A percentile compares a stretch with the other conserved stretches of the same genome.
These are phyloP conservation scores for Thysanoteuthis rhombus DNA, from an alignment of 2,888 invertebrate species.

Conservation along the genomic window DNA sequence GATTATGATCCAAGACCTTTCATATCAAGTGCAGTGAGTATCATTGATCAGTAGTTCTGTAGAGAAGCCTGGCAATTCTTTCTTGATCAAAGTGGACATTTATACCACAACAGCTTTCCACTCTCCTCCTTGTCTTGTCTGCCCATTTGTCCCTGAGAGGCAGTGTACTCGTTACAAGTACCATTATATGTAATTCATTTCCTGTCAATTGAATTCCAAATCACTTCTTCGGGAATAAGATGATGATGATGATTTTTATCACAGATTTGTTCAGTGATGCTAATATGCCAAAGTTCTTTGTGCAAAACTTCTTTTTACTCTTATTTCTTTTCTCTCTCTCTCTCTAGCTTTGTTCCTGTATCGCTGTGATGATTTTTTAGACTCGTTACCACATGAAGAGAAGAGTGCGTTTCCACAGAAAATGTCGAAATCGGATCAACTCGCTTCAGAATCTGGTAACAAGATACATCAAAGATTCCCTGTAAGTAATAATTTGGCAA, in stretches of 20 bases:
- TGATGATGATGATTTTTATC: not conserved
- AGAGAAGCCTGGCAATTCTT: not conserved
- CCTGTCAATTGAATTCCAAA: not conserved
- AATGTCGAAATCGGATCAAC: conserved; percentile 52
- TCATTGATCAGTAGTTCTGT: not conserved
- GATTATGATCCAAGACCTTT: no score
- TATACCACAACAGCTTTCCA: not conserved
- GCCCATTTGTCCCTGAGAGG: not conserved
- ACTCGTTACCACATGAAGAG: conserved; percentile 49
- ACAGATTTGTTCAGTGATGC: not conserved
- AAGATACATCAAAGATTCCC: conserved; percentile 58
- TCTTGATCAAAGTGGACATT: not conserved
- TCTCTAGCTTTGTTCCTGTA: conserved; percentile 56
- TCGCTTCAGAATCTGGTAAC: conserved; percentile 46
- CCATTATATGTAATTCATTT: not conserved
- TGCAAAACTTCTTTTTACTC: not conserved
- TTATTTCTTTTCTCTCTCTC: not conserved
- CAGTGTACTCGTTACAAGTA: not conserved
- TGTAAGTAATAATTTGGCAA: conserved; percentile 42
- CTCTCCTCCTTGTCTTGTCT: not conserved
- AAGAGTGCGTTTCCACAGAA: conserved; percentile 50
- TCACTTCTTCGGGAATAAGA: not conserved
- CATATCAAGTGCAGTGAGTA: not conserved
- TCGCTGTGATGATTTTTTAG: conserved; percentile 53
- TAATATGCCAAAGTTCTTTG: not conserved